A percentile compares a stretch with the other conserved stretches of the same genome.
phyloP scores from a whole-genome alignment of 2,113 vertebrate genomes.

The Petroica traversi region DNA sequence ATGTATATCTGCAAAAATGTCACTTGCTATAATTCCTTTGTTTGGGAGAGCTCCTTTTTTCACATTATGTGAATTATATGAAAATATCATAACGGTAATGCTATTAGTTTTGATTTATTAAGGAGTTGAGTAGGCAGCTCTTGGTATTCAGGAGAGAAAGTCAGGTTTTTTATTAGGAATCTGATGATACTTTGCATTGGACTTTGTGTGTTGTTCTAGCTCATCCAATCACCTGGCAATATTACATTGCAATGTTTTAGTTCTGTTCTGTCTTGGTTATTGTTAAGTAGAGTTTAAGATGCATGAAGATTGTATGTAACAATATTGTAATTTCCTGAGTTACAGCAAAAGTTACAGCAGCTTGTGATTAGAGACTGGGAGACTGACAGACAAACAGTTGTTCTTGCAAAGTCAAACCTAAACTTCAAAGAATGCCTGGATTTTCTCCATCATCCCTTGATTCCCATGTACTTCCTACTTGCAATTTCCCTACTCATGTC shows the following conservation, averaged over 20 bases:
- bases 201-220: background rate
- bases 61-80: background rate
- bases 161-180: background rate
- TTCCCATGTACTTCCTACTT: background rate
- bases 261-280: background rate
- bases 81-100: background rate
- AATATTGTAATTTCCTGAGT: background rate
- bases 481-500: background rate
- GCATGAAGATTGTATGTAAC: background rate
- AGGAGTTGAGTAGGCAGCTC: background rate
- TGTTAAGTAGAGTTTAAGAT: background rate
- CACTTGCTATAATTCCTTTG: background rate
- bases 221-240: background rate
- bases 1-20: background rate
- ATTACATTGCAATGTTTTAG: background rate
- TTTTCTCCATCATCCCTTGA: background rate
- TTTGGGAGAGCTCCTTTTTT: background rate
- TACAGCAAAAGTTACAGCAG: background rate
- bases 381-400: background rate
- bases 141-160: background rate
- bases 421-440: background rate
- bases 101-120: background rate
- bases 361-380: background rate
- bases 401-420: background rate
- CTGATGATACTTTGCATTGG: background rate